Evolutionary conservation across 1,140 invertebrate species (phyloP), one percentile per base, ranked within the genome.

Genomic region (Ceratitis capitata): DNA sequence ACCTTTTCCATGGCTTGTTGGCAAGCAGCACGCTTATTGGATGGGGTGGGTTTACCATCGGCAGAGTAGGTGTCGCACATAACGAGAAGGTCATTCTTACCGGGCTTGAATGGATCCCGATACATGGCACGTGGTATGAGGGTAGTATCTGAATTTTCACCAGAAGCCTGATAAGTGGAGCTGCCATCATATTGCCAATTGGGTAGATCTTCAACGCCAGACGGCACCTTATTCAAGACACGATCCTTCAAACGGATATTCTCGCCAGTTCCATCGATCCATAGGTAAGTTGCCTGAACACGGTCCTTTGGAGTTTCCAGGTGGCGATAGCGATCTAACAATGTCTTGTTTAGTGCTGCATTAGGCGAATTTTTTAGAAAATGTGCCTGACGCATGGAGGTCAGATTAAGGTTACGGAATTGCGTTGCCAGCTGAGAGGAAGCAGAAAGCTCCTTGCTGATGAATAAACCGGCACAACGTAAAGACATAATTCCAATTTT

Each of bases 181-280:
- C 96, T 97, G 14, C 98, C 98, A 92, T 98, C 98, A 90, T 96
- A 99, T 88, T 98, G 98, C 98, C 98, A 99, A 1, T 95, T 93
- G 2, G 98, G 98, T 82, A 97, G 92, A 94, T 95, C 95, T 92
- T 95, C 93, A 0, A 96, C 93, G 39, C 93, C 91, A 85, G 94
- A 95, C 1, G 97, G 97, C 5, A 96, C 92, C 86, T 94, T 95
- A 88, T 96, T 94, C 16, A 98, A 89, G 1, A 98, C 98, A 84
- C 95, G 94, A 19, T 97, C 97, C 92, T 99, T 99, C 85, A 95
- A 94, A 86, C 98, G 93, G 0, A 99, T 92, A 86, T 95, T 94
- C 92, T 98, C 97, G 5, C 97, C 97, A 5, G 96, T 97, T 5
- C 98, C 98, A 92, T 99, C 98, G 85, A 99, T 97, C 98, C 98